Evolutionary conservation across 1,140 invertebrate species (phyloP), one percentile per base, ranked within the genome.

Genomic region (Neodiprion fabricii): DNA sequence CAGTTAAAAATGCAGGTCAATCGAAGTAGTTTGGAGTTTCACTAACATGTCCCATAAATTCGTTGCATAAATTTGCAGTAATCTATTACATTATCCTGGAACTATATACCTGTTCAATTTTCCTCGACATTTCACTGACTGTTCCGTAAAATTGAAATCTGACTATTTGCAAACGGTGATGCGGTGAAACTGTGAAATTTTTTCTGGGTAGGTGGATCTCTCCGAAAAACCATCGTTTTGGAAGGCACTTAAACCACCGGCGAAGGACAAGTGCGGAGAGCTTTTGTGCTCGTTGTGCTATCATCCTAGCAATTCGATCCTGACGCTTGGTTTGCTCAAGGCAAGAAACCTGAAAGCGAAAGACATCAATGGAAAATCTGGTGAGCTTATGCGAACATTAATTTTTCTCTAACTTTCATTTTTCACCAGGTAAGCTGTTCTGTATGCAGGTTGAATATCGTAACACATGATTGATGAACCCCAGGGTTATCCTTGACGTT

Each of bases 281-380:
- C 90, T 98, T 47, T 90, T 98, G 66, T 95, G 96, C 17, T 97
- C 96, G 10, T 90, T 98, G 9, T 97, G 95, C 86, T 98, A 98
- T 87, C 95, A 97, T 80, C 96, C 95, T 11, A 96, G 95, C 85
- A 97, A 96, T 88, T 96, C 95, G 66, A 92, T 96, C 75, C 89
- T 97, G 48, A 97, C 96, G 7, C 89, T 97, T 48, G 95, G 95
- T 9, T 91, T 98, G 70, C 91, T 97, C 74, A 97, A 98, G 87
- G 96, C 96, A 23, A 92, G 96, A 79, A 97, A 97, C 86, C 90
- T 98, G 23, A 97, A 97, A 87, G 96, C 96, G 21, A 97, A 97
- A 87, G 96, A 97, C 84, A 97, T 97, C 82, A 97, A 97, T 79
- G 96, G 96, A 82, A 97, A 97, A 90, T 97, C 96, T 88, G 96